phyloP scores from a whole-genome alignment of 1,140 invertebrate species.

The Philopotamus ludificatus region DNA sequence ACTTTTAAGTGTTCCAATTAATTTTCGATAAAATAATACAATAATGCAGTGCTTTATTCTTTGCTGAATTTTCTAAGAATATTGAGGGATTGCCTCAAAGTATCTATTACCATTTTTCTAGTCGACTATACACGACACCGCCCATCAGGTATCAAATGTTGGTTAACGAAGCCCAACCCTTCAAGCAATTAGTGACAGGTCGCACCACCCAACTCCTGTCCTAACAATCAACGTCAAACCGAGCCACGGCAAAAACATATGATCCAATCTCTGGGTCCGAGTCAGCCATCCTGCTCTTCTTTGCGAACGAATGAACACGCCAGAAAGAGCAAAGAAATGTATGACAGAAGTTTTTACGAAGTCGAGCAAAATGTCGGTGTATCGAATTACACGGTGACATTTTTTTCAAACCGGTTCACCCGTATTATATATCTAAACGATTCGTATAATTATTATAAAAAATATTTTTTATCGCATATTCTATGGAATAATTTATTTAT shows the following conservation, averaged over 20 bases:
- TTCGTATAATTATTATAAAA: too few species aligned
- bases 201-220: neutral
- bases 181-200: slow-evolving; percentile 31
- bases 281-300: slow-evolving; percentile 8
- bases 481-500: too few species aligned
- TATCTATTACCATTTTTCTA: slow-evolving; percentile 23
- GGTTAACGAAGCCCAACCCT: slow-evolving; percentile 34
- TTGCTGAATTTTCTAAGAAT: too few species aligned
- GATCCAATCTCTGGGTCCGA: slow-evolving; percentile 21
- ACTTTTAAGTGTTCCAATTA: too few species aligned
- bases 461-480: too few species aligned
- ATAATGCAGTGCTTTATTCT: too few species aligned
- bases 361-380: neutral
- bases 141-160: slow-evolving; percentile 24
- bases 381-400: slow-evolving; percentile 2
- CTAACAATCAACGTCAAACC: slow-evolving; percentile 25
- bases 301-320: neutral
- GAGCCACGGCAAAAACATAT: slow-evolving; percentile 23
- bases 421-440: neutral
- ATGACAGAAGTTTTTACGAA: neutral
- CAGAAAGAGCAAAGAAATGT: neutral
- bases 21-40: too few species aligned
- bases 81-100: too few species aligned
- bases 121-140: neutral
- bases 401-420: slow-evolving; percentile 1